A percentile compares a stretch with the other conserved stretches of the same genome.
These are phyloP conservation scores for Neopelma chrysocephalum DNA, from an alignment of 2,797 vertebrate species.

Conservation along the genomic window DNA sequence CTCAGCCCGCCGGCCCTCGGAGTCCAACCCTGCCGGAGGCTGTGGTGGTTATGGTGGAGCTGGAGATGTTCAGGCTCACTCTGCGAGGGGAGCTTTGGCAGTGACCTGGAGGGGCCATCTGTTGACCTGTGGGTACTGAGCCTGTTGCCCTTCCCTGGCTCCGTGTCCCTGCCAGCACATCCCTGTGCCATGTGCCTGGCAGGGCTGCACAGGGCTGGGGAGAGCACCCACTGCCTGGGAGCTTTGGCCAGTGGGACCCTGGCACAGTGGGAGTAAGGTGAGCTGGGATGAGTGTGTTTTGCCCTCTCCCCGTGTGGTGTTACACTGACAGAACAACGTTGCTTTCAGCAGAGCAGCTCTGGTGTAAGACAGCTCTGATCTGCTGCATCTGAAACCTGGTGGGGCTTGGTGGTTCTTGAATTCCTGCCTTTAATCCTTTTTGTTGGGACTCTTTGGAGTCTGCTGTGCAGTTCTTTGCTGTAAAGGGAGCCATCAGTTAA, in stretches of 20 bases:
- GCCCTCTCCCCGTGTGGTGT: background rate
- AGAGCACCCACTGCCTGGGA: background rate
- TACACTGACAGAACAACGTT: rapidly evolving
- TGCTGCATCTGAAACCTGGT: background rate
- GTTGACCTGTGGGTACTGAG: background rate
- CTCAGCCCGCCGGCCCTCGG: background rate
- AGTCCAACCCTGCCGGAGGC: background rate
- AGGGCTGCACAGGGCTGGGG: background rate
- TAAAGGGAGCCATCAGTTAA: background rate
- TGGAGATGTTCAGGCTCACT: background rate
- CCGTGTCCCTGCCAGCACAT: background rate
- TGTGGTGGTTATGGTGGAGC: background rate
- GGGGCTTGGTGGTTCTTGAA: background rate
- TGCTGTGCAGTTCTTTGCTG: background rate
- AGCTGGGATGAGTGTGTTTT: background rate
- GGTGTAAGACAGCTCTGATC: background rate
- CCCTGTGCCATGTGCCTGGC: background rate
- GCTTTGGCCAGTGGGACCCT: background rate
- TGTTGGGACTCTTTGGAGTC: background rate
- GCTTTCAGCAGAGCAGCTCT: background rate
- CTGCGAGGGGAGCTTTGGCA: background rate
- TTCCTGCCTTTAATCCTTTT: background rate
- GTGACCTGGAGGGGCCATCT: background rate
- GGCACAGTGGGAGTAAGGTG: background rate
- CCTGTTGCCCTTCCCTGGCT: background rate